Conservation (phyloP, 2,113 vertebrate species). For the Enhydra lutris region DNA sequence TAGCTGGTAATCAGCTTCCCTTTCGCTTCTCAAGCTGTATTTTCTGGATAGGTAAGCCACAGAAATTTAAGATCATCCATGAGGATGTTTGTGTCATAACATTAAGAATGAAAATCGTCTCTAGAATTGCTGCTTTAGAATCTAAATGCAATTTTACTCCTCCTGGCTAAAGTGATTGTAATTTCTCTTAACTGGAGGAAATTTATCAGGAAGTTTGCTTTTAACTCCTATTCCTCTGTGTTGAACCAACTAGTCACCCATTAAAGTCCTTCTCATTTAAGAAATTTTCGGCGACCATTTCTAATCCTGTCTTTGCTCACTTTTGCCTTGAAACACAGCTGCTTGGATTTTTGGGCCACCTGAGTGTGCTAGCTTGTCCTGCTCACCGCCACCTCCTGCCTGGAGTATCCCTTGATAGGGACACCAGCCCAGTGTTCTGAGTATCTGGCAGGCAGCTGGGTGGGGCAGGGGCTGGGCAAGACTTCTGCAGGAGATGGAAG, state of each 20-base stretch:
- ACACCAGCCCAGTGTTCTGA: not conserved
- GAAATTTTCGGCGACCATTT: slow-evolving; percentile 15
- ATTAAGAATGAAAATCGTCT: not conserved
- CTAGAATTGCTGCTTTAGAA: not conserved
- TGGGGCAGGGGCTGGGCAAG: not conserved
- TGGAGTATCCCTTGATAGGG: not conserved
- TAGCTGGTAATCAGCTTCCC: not conserved
- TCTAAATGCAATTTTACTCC: slow-evolving; percentile 1
- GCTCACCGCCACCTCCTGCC: slow-evolving; percentile 30
- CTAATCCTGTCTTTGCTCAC: slow-evolving; percentile 56
- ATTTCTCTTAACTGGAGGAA: slow-evolving; percentile 19
- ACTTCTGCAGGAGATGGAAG: not conserved
- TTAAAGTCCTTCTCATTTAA: not conserved
- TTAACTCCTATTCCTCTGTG: not conserved
- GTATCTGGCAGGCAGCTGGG: not conserved
- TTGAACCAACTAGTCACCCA: not conserved
- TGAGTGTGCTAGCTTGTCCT: slow-evolving; percentile 28
- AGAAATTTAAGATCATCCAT: not conserved
- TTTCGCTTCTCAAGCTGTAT: not conserved
- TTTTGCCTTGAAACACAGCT: slow-evolving; percentile 58
- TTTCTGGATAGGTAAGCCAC: not conserved
- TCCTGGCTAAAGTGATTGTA: not conserved
- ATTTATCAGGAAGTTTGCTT: slow-evolving; percentile 22
- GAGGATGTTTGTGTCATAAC: not conserved
- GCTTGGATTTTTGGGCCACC: slow-evolving; percentile 53